Percentiles rank a stretch among this genome's conserved stretches.
These are phyloP conservation scores for Turnix velox DNA, from an alignment of 2,113 vertebrate species.

Conservation along the genomic window DNA sequence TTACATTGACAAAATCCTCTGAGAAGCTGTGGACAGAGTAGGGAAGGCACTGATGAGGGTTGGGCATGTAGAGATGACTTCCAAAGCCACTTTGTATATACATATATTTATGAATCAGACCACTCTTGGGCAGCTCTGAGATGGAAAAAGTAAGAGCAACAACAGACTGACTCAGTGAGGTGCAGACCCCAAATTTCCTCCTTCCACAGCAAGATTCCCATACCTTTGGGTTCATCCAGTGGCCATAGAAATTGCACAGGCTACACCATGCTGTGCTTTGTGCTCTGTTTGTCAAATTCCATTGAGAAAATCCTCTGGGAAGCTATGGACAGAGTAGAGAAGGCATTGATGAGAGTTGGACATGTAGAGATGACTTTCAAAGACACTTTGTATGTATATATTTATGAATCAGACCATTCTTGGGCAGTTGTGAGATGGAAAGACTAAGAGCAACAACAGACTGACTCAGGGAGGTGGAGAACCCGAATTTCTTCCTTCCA, in stretches of 20 bases:
- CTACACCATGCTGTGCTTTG: too few relatives aligned
- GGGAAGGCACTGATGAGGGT: not conserved
- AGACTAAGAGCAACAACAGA: not conserved
- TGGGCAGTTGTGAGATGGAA: not conserved
- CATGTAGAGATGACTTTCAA: not conserved
- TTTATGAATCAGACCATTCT: not conserved
- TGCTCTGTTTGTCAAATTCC: fast-evolving
- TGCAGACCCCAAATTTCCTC: not conserved
- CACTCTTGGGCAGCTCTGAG: not conserved
- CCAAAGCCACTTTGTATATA: not conserved
- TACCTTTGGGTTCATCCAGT: too few relatives aligned
- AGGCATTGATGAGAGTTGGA: not conserved
- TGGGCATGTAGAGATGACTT: not conserved
- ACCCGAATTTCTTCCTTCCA: not conserved
- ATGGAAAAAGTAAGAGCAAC: not conserved
- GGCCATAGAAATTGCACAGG: too few relatives aligned
- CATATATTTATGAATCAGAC: not conserved
- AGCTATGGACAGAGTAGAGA: not conserved
- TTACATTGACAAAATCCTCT: not conserved
- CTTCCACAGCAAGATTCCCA: not conserved
- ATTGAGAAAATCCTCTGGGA: not conserved
- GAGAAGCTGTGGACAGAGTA: not conserved
- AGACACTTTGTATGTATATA: not conserved
- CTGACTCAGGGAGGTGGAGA: not conserved
- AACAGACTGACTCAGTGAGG: not conserved